Evolutionary conservation across 2,113 vertebrate genomes (phyloP).

Genomic region (Geococcyx californianus): DNA sequence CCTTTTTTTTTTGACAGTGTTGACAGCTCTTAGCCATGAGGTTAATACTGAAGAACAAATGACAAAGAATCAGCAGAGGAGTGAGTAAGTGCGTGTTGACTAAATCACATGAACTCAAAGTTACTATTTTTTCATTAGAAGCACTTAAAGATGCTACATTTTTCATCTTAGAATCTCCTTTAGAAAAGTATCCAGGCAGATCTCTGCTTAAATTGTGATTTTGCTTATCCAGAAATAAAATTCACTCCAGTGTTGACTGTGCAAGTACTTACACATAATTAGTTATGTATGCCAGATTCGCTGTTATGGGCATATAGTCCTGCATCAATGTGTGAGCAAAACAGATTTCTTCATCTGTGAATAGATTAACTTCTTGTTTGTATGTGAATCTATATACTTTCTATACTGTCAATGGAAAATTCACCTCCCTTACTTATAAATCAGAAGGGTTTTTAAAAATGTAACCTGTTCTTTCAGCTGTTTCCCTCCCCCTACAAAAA

Average conservation of each 20-base stretch:
- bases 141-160: background rate
- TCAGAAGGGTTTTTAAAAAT: background rate
- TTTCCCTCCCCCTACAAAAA: accelerated
- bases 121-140: background rate
- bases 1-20: background rate
- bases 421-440: background rate
- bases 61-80: slow-evolving; percentile 40
- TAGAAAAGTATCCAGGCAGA: background rate
- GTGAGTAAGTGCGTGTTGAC: slow-evolving; percentile 26
- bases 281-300: background rate
- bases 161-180: background rate
- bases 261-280: background rate
- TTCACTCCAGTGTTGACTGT: background rate
- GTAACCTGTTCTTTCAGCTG: background rate
- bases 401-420: background rate
- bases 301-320: background rate
- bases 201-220: background rate
- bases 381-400: background rate
- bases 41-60: background rate
- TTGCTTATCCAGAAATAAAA: background rate
- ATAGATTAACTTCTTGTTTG: background rate
- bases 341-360: background rate
- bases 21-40: background rate
- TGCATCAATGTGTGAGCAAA: background rate
- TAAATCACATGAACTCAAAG: background rate